These are phyloP conservation scores for Epizoanthus scotinus DNA, from an alignment of 92 coral and sea anemone genomes.

Conservation along the genomic window DNA sequence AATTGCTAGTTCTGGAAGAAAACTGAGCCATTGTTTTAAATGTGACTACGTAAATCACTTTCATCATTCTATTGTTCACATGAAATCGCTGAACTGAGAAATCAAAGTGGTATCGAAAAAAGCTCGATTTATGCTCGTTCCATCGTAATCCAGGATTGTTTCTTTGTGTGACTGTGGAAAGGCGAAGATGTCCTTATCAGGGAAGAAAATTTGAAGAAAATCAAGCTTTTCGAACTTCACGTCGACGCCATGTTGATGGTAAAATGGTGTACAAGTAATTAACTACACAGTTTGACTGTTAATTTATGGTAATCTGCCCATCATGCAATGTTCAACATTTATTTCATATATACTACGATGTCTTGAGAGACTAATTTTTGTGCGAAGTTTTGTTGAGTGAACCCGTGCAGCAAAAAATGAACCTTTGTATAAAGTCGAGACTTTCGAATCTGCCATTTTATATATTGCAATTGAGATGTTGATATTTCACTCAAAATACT, in stretches of 20 bases:
- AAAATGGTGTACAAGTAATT: constrained; percentile 3
- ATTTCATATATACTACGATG: neutral
- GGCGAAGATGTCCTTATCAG: neutral
- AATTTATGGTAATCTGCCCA: neutral
- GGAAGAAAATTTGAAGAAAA: constrained; percentile 1
- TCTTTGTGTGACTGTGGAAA: neutral
- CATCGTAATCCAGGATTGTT: neutral
- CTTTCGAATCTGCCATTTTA: constrained; percentile 7
- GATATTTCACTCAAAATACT: too few species aligned
- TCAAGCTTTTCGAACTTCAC: neutral
- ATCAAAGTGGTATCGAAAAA: too few species aligned
- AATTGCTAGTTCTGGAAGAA: too few species aligned
- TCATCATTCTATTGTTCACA: too few species aligned
- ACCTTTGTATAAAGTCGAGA: neutral
- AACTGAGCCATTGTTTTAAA: too few species aligned
- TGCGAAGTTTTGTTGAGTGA: neutral
- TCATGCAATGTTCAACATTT: neutral
- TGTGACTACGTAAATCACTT: too few species aligned
- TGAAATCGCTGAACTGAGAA: too few species aligned
- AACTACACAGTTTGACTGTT: constrained; percentile 1
- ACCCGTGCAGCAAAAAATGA: neutral
- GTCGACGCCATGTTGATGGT: constrained; percentile 8
- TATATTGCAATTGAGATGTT: neutral
- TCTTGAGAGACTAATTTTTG: constrained; percentile 13
- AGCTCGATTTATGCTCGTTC: neutral